Percentiles rank a stretch among this genome's conserved stretches.
Conservation (phyloP, 2,113 vertebrate species). For the Triplophysa dalaica region DNA sequence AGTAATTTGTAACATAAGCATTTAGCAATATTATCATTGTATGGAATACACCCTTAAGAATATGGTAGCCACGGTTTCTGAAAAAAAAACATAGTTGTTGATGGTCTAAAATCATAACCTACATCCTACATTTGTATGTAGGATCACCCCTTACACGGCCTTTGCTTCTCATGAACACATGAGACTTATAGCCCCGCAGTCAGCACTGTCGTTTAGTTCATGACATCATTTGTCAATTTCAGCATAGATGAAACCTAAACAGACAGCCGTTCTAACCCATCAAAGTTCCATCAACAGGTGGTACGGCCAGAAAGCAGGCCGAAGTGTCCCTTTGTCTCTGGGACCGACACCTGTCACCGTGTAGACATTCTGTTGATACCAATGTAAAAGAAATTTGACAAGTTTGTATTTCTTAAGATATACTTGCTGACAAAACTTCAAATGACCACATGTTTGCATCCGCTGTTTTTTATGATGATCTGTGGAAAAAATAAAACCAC, state of each 20-base stretch:
- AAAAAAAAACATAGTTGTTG: no score
- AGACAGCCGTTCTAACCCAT: neutral
- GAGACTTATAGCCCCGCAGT: neutral
- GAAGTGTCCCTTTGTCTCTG: constrained; percentile 2
- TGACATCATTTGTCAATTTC: neutral
- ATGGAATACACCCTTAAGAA: no score
- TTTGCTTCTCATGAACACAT: neutral
- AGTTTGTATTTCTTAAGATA: neutral
- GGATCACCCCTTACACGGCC: no score
- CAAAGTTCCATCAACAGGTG: constrained; percentile 2
- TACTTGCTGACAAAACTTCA: neutral
- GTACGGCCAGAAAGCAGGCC: neutral
- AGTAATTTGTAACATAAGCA: no score
- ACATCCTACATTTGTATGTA: no score
- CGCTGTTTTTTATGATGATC: neutral
- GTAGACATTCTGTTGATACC: neutral
- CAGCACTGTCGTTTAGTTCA: neutral
- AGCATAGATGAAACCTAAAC: neutral
- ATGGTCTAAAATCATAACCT: no score
- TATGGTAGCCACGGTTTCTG: no score
- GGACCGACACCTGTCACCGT: neutral
- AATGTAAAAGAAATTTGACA: neutral
- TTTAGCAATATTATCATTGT: no score
- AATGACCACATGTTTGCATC: neutral
- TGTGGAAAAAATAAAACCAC: neutral